phyloP scores from a whole-genome alignment of 2,113 vertebrate species.

The Paramormyrops kingsleyae region DNA sequence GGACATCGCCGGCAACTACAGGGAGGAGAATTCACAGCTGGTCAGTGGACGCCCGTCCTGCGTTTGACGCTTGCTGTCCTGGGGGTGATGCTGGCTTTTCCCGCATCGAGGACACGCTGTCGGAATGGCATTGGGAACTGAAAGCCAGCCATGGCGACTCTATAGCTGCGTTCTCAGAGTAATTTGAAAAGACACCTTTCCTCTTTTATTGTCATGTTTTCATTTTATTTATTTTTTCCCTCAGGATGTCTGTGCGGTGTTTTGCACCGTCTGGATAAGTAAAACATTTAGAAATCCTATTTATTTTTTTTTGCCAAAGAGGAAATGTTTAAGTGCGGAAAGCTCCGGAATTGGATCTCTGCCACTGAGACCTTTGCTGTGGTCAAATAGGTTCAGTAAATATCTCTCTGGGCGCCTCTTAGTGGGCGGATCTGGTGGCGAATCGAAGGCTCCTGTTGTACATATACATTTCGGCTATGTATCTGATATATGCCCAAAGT shows the following conservation, averaged over 20 bases:
- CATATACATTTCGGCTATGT: neutral
- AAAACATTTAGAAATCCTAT: neutral
- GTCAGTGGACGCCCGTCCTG: conserved; percentile 28
- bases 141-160: neutral
- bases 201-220: neutral
- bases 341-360: neutral
- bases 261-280: neutral
- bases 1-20: conserved; percentile 80
- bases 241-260: neutral
- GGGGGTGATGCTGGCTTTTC: neutral
- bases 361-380: neutral
- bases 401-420: neutral
- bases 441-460: neutral
- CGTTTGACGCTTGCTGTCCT: neutral
- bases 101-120: neutral
- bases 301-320: neutral
- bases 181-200: neutral
- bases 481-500: neutral
- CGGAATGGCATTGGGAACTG: neutral
- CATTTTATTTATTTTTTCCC: neutral
- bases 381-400: neutral
- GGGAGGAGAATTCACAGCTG: conserved; percentile 73
- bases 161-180: neutral
- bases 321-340: neutral
- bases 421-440: neutral